A percentile compares a stretch with the other conserved stretches of the same genome.
phyloP scores from a whole-genome alignment of 1,140 invertebrate species.

The Diabrotica undecimpunctata region DNA sequence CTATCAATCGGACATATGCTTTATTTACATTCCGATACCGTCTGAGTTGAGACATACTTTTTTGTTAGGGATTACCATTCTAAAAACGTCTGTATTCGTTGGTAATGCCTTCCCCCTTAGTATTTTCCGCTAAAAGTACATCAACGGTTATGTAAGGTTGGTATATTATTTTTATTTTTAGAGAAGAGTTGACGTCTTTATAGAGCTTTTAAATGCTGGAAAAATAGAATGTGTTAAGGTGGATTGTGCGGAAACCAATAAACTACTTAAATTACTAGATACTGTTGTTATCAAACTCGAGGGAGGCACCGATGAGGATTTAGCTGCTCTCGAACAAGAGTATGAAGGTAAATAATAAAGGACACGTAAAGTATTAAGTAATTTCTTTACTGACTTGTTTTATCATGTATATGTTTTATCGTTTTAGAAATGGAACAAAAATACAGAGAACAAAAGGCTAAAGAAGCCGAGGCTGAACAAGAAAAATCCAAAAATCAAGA shows the following conservation, averaged over 20 bases:
- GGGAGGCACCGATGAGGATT: constrained; percentile 92
- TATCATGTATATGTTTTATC: too few relatives aligned
- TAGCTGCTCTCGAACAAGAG: constrained; percentile 71
- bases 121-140: too few relatives aligned
- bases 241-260: constrained; percentile 84
- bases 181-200: constrained; percentile 87
- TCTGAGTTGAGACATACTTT: too few relatives aligned
- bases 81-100: too few relatives aligned
- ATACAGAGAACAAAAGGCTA: constrained; percentile 44
- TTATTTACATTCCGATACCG: too few relatives aligned
- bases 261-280: constrained; percentile 86
- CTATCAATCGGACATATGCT: too few relatives aligned
- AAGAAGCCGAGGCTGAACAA: constrained; percentile 45
- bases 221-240: constrained; percentile 76
- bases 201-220: constrained; percentile 74
- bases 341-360: constrained; percentile 38
- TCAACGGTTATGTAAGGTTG: constrained; percentile 11
- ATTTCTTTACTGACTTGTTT: constrained; percentile 5
- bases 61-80: too few relatives aligned
- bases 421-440: constrained; percentile 48
- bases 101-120: too few relatives aligned
- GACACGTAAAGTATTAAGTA: not conserved
- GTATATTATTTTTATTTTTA: constrained; percentile 46
- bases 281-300: constrained; percentile 96
- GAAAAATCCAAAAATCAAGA: constrained; percentile 38